These are phyloP conservation scores for Brachionus sp. DNA, from an alignment of 1,140 invertebrate species.

Conservation along the genomic window DNA sequence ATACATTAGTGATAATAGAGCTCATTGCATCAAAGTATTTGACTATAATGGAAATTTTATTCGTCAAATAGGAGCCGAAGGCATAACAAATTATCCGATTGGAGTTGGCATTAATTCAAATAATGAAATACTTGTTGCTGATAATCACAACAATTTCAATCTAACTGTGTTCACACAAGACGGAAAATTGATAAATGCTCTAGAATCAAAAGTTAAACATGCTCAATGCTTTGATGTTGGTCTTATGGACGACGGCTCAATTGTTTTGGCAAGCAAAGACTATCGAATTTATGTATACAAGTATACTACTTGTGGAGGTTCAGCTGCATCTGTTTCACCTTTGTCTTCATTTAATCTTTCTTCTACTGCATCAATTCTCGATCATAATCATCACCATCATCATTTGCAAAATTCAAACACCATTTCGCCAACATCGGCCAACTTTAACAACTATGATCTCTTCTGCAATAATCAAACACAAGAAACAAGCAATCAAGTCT, in stretches of 20 bases:
- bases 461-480: neutral
- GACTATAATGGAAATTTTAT: slow-evolving; percentile 96
- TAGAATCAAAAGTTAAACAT: slow-evolving; percentile 98
- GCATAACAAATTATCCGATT: slow-evolving; percentile 97
- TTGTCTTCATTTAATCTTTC: neutral
- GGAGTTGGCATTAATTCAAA: slow-evolving; percentile 93
- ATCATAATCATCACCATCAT: neutral
- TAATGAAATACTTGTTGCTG: slow-evolving; percentile 93
- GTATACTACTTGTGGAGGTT: neutral
- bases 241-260: slow-evolving; percentile 97
- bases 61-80: slow-evolving; percentile 94
- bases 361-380: neutral
- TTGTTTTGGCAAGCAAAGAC: slow-evolving; percentile 96
- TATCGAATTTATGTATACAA: slow-evolving; percentile 92
- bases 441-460: neutral
- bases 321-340: neutral
- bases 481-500: neutral
- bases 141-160: slow-evolving; percentile 99
- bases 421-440: neutral
- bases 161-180: slow-evolving; percentile 83
- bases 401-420: neutral
- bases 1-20: slow-evolving; percentile 98
- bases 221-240: slow-evolving; percentile 99
- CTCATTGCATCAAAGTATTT: slow-evolving; percentile 98
- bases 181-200: slow-evolving; percentile 88